Conservation (phyloP, 2,888 invertebrate genomes). For the Schizaphis graminum region DNA sequence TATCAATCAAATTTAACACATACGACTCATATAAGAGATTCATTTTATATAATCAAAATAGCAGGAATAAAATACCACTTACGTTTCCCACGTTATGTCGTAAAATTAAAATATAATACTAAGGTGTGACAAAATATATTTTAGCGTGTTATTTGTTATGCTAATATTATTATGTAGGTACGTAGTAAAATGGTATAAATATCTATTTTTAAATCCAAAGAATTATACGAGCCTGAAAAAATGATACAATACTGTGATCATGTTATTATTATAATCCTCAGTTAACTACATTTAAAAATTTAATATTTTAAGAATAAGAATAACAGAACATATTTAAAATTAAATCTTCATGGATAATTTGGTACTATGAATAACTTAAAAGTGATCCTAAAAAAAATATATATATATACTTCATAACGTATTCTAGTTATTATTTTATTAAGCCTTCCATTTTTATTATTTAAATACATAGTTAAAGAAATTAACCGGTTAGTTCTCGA, state of each 20-base stretch:
- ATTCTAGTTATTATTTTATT: neutral
- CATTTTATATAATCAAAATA: neutral
- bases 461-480: neutral
- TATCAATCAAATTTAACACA: neutral
- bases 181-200: neutral
- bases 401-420: neutral
- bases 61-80: neutral
- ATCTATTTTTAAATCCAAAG: neutral
- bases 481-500: neutral
- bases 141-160: neutral
- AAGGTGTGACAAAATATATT: neutral
- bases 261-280: neutral
- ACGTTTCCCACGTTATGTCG: neutral
- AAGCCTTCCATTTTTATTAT: neutral
- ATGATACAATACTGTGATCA: neutral
- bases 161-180: neutral
- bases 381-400: neutral
- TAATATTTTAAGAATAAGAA: neutral
- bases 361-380: neutral
- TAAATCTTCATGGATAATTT: neutral
- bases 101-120: neutral
- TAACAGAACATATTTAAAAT: neutral
- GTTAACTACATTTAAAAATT: neutral
- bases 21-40: neutral
- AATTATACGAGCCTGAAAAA: neutral